A percentile compares a stretch with the other conserved stretches of the same genome.
phyloP scores from a whole-genome alignment of 2,888 invertebrate genomes.

The Drosophila kanekoi region DNA sequence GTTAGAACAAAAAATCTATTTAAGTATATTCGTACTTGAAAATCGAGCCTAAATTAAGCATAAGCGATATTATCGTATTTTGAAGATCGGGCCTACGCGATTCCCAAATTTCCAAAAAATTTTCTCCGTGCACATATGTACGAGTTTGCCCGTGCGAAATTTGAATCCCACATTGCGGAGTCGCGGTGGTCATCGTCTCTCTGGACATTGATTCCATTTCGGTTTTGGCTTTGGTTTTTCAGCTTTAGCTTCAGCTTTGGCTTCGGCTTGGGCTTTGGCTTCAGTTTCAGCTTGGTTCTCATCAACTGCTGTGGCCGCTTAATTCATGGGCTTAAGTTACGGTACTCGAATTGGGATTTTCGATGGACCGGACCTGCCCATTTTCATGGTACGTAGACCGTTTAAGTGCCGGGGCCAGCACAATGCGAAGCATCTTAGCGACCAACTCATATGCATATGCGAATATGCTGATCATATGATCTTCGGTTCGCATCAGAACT shows the following conservation, averaged over 20 bases:
- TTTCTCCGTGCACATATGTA: too few relatives aligned
- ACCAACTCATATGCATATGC: conserved; percentile 58
- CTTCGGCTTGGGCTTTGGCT: not conserved
- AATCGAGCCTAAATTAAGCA: too few relatives aligned
- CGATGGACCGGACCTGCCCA: conserved; percentile 45
- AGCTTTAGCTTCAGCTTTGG: not conserved
- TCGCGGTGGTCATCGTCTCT: conserved; percentile 36
- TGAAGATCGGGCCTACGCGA: too few relatives aligned
- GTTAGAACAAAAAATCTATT: too few relatives aligned
- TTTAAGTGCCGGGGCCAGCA: conserved; percentile 50
- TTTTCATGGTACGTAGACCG: conserved; percentile 68
- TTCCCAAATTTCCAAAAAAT: too few relatives aligned
- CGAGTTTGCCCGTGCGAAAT: conserved; percentile 31
- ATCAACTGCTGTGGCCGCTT: conserved; percentile 47
- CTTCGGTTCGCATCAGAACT: conserved; percentile 4
- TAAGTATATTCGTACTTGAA: too few relatives aligned
- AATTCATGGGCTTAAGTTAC: conserved; percentile 67
- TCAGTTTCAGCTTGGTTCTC: conserved; percentile 36
- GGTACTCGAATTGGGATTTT: conserved; percentile 65
- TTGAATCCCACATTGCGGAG: conserved; percentile 30
- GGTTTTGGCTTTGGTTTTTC: not conserved
- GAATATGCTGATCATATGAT: conserved; percentile 42
- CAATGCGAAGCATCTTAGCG: not conserved
- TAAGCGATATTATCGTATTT: too few relatives aligned
- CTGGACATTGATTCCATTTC: conserved; percentile 24